These are phyloP conservation scores for Papilio elwesi DNA, from an alignment of 2,888 invertebrate genomes.

Conservation along the genomic window DNA sequence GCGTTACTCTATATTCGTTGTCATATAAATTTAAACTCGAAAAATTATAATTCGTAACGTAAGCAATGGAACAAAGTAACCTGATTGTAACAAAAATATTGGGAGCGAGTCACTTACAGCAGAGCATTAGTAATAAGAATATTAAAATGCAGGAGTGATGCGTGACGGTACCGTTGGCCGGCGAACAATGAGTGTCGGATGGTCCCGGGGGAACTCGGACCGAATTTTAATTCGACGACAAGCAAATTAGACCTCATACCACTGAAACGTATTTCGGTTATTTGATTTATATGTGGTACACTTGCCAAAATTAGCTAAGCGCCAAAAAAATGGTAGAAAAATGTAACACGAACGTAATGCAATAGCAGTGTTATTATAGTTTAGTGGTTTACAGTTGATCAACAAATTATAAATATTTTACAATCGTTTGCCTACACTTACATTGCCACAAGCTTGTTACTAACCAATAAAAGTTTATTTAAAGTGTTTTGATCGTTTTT, in stretches of 20 bases:
- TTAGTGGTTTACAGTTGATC: background rate
- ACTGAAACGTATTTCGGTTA: constrained; percentile 45
- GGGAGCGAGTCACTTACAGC: constrained; percentile 58
- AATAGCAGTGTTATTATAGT: background rate
- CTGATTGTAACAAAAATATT: constrained; percentile 51
- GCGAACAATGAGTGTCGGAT: constrained; percentile 58
- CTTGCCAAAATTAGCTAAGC: constrained; percentile 13
- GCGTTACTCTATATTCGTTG: too few relatives aligned
- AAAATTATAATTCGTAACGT: constrained; percentile 16
- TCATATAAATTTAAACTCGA: background rate
- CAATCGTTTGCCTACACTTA: background rate
- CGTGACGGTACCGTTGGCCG: constrained; percentile 58
- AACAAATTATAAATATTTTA: background rate
- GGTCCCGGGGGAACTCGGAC: constrained; percentile 66
- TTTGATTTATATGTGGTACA: constrained; percentile 51
- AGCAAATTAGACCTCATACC: constrained; percentile 65
- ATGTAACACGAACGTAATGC: background rate
- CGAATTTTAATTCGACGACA: constrained; percentile 71
- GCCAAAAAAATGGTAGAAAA: background rate
- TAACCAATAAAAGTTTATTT: too few relatives aligned
- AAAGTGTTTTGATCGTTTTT: too few relatives aligned
- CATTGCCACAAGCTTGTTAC: too few relatives aligned
- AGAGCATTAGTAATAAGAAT: constrained; percentile 55
- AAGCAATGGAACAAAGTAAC: constrained; percentile 27
- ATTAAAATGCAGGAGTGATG: constrained; percentile 66